Evolutionary conservation across 2,113 vertebrate species (phyloP), one percentile per base, ranked within the genome.

Genomic region (mouse (Mus musculus)): DNA sequence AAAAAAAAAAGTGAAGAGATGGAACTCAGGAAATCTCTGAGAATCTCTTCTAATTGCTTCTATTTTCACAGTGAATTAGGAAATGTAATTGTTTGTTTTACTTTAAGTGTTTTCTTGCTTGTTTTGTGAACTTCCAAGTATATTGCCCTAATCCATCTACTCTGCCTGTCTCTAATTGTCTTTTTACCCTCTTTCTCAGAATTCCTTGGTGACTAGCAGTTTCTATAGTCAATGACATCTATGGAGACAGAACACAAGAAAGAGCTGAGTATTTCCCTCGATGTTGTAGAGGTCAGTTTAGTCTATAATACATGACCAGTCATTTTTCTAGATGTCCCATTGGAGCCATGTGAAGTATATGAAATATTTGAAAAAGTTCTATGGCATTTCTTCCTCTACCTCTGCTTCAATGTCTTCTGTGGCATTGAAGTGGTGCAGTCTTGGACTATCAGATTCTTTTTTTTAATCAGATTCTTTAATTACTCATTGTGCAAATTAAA

Each of bases 401-500:
- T 77, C 24, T 67, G 91, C 65, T 71, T 16, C 75, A 77, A 78
- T 61, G 65, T 78, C 91, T 78, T 61, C 52, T 90, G 16, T n/a
- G 78, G 28, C 36, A 84, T 81, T 88, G 81, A 90, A 90, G 36
- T 76, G n/a, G 3, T 89, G 88, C 82, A 16, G 49, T 61, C 65
- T 92, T 77, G 67, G n/a, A 67, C 42, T 87, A 1, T 85, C 80
- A 80, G 14, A 93, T 7, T 76, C 59, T 61, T 28, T 42, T 42
- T 42, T 42, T 42, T 2, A 42, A 42, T 42, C 42, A 42, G 42
- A 42, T 42, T 42, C 42, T 42, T 73, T 24, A 26, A 92, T 28
- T 87, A 92, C 33, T 95, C 72, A 88, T 82, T 30, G 16, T 80
- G 54, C 72, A 96, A 61, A 90, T 95, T 91, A 77, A 96, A 95